These are phyloP conservation scores for Euphonia xanthogaster DNA, from an alignment of 2,797 vertebrate species.

Conservation along the genomic window DNA sequence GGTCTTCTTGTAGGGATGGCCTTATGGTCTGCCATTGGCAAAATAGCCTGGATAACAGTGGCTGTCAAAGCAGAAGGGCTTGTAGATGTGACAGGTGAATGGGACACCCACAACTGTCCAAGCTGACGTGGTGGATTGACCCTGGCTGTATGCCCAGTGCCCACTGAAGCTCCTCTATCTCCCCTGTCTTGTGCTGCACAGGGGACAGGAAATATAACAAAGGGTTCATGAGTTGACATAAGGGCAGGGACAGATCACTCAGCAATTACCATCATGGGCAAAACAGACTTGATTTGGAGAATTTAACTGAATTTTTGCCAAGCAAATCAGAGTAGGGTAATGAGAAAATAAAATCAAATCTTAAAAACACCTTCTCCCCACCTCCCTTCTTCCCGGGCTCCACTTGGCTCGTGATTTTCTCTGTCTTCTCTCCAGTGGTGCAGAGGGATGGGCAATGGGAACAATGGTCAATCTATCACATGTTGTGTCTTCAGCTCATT, in stretches of 20 bases:
- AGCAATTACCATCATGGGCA: not conserved
- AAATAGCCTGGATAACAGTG: not conserved
- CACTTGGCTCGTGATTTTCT: not conserved
- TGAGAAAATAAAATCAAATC: not conserved
- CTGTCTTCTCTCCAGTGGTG: not conserved
- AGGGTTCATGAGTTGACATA: not conserved
- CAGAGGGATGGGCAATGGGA: not conserved
- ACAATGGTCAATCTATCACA: not conserved
- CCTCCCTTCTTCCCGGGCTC: not conserved
- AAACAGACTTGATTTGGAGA: not conserved
- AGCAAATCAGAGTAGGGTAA: not conserved
- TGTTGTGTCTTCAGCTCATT: not conserved
- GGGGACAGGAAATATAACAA: not conserved
- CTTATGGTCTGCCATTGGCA: not conserved
- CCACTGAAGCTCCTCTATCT: not conserved
- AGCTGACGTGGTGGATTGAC: rapidly evolving
- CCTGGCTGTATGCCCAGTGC: not conserved
- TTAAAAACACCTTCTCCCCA: not conserved
- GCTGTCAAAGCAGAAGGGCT: not conserved
- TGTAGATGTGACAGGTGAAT: not conserved
- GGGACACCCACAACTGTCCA: not conserved
- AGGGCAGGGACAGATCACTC: not conserved
- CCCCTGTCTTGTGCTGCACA: not conserved
- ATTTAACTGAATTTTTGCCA: not conserved
- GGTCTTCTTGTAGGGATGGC: not conserved